A percentile compares a stretch with the other conserved stretches of the same genome.
Conservation (phyloP, 2,113 vertebrate genomes). For the Herpetotheres cachinnans region DNA sequence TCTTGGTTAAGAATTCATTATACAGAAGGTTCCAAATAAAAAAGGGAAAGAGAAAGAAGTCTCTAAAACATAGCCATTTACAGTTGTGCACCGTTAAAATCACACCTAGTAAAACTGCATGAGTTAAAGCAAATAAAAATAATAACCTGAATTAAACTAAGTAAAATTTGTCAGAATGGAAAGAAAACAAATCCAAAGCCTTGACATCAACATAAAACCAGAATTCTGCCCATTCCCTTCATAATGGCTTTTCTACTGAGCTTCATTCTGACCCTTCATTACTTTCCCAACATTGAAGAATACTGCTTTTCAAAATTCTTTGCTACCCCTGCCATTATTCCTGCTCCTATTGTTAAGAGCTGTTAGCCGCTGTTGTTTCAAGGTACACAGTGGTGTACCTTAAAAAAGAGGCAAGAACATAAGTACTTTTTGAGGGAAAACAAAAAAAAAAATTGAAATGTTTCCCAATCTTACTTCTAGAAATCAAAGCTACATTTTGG, state of each 20-base stretch:
- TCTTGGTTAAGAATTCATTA: slow-evolving; percentile 54
- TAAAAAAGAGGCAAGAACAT: background rate
- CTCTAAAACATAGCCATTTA: slow-evolving; percentile 57
- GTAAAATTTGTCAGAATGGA: slow-evolving; percentile 68
- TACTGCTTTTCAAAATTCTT: slow-evolving; percentile 69
- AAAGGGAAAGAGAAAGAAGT: background rate
- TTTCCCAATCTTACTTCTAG: background rate
- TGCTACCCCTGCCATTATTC: slow-evolving; percentile 55
- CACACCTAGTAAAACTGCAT: slow-evolving; percentile 58
- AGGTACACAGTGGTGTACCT: background rate
- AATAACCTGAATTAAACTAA: slow-evolving; percentile 51
- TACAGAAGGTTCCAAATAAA: slow-evolving; percentile 4
- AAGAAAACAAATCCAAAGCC: slow-evolving; percentile 71
- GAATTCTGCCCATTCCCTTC: slow-evolving; percentile 54
- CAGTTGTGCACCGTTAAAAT: slow-evolving; percentile 63
- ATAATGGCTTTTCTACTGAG: slow-evolving; percentile 67
- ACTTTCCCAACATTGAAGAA: slow-evolving; percentile 67
- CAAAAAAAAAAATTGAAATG: background rate
- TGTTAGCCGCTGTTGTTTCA: slow-evolving; percentile 40
- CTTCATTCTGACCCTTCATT: slow-evolving; percentile 70
- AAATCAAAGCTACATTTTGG: background rate
- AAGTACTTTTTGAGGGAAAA: background rate
- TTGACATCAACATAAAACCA: slow-evolving; percentile 75
- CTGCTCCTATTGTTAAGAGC: slow-evolving; percentile 45
- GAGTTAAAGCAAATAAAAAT: slow-evolving; percentile 51